Evolutionary conservation across 2,888 invertebrate genomes (phyloP), one percentile per base, ranked within the genome.

Genomic region (Caenorhabditis japonica): DNA sequence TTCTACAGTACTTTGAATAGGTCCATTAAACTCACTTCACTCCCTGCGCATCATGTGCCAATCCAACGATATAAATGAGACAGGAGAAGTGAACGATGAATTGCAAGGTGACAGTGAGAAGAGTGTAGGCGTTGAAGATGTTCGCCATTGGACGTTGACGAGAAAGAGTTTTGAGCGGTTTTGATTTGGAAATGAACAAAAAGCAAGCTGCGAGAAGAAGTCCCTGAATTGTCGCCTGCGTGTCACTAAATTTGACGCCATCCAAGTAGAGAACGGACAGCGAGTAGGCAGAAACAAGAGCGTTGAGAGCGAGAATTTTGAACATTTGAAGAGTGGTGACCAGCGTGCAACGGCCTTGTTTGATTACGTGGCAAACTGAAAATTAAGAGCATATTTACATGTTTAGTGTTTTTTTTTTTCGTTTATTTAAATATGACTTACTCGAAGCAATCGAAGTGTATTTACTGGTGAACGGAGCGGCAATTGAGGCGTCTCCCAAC

Each of bases 321-420:
- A 99, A 99, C 99, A 99, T 99, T 89, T 99, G 99, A 71, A 99
- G 90, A 0, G 99, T 99, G 0, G 99, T 99, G 19, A 99, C 99
- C 70, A 99, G 90, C 0, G 99, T 99, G 88, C 99, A 99, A 21
- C 99, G 92, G 0, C 99, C 99, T 90, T 99, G 99, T 88, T 99
- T 99, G 87, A 99, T 97, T 76, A 99, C 94, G 90, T 99, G 96
- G 88, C 96, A 97, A 87, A 99, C 97, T 96, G 90, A 58, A 91
- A 66, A 36, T 33, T 23, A 30, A 33, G n/a, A 17, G 17, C 1
- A 23, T 13, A 34, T 21, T 38, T 30, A 36, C 36, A 4, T 27
- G 17, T 10, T 52, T 38, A n/a, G n/a, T 38, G 17, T 38, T 25
- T 8, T 7, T 7, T 36, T 12, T 27, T 10, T 7, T 38, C 15